phyloP scores from a whole-genome alignment of 2,113 vertebrate species.

The Dermatemys mawii region DNA sequence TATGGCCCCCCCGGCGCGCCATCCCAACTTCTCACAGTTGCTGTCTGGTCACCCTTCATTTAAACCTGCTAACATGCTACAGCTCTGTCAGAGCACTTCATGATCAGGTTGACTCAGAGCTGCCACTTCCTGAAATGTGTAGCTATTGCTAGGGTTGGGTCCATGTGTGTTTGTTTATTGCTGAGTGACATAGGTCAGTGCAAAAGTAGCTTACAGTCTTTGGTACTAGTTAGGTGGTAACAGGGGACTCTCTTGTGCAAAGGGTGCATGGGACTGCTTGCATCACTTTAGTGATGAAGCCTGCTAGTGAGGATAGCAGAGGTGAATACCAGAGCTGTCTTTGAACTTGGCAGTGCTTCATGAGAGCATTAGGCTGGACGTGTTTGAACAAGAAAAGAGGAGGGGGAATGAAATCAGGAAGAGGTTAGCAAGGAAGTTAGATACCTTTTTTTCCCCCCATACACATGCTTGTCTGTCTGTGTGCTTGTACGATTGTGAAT shows the following conservation, averaged over 20 bases:
- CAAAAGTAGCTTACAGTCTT: neutral
- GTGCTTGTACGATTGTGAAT: neutral
- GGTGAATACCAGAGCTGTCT: neutral
- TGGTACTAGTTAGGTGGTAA: neutral
- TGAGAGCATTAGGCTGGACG: neutral
- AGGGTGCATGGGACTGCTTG: neutral
- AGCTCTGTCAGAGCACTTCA: neutral
- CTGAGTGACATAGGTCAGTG: accelerated
- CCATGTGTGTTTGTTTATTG: neutral
- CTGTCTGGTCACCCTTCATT: too few species aligned
- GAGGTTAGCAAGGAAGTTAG: neutral
- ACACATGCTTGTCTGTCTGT: neutral
- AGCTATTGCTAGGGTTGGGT: accelerated
- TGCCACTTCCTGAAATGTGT: neutral
- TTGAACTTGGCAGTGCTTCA: accelerated
- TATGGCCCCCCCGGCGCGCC: too few species aligned
- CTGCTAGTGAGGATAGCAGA: neutral
- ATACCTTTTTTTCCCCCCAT: neutral
- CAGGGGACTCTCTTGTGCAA: neutral
- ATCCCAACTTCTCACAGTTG: too few species aligned
- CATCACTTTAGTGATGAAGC: neutral
- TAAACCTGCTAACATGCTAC: neutral
- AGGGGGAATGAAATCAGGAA: neutral
- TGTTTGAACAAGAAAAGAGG: neutral
- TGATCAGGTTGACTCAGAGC: neutral